A percentile compares a stretch with the other conserved stretches of the same genome.
Evolutionary conservation across 2,797 vertebrate genomes (phyloP).

Genomic region (Hoplostethus mediterraneus): DNA sequence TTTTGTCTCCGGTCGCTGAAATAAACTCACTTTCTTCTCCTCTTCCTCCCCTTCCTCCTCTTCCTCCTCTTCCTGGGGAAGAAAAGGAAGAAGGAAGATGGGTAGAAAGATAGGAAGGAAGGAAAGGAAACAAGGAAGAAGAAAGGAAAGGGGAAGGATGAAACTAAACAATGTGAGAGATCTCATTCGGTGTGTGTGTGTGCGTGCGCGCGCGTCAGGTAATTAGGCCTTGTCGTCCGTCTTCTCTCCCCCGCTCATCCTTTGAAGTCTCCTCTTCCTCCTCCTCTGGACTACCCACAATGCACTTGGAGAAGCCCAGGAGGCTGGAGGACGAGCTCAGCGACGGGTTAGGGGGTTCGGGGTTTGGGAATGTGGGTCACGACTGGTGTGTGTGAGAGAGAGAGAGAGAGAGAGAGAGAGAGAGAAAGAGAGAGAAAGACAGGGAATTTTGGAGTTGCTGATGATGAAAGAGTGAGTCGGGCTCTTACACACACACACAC

Average conservation of each 20-base stretch:
- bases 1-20: conserved; percentile 68
- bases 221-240: conserved; percentile 58
- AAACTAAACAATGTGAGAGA: too few relatives aligned
- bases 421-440: conserved; percentile 14
- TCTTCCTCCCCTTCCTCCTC: conserved; percentile 33
- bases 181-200: background rate
- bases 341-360: background rate
- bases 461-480: conserved; percentile 38
- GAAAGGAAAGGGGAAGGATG: too few relatives aligned
- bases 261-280: conserved; percentile 63
- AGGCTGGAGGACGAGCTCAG: conserved; percentile 23
- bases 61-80: conserved; percentile 28
- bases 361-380: conserved; percentile 61
- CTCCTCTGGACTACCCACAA: conserved; percentile 56
- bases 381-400: conserved; percentile 1
- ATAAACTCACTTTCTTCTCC: conserved; percentile 56
- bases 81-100: background rate
- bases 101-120: too few relatives aligned
- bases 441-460: conserved; percentile 23
- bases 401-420: conserved; percentile 14
- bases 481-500: background rate
- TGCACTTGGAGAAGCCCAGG: conserved; percentile 57
- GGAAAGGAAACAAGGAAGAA: too few relatives aligned
- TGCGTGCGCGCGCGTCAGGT: conserved; percentile 33
- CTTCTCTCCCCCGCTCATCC: conserved; percentile 25